Conservation (phyloP, 2,888 invertebrate species). For the Biston betularia region DNA sequence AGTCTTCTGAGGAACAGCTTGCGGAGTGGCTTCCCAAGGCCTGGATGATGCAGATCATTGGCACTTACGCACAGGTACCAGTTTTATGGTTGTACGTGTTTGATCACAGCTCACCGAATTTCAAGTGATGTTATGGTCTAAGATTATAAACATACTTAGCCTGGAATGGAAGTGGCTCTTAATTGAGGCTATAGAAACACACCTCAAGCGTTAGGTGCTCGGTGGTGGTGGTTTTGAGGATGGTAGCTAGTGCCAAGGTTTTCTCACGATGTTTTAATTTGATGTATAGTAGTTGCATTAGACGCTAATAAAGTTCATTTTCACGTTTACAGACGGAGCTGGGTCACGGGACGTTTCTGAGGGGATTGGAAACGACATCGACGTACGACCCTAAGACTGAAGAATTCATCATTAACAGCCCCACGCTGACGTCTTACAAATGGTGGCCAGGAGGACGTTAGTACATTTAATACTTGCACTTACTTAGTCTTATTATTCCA, state of each 20-base stretch:
- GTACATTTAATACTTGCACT: conserved; percentile 53
- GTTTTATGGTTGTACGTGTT: too few species aligned
- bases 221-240: too few species aligned
- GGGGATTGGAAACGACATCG: conserved; percentile 97
- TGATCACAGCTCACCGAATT: too few species aligned
- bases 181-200: too few species aligned
- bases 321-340: conserved; percentile 91
- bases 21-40: conserved; percentile 93
- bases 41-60: conserved; percentile 92
- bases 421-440: conserved; percentile 95
- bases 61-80: conserved; percentile 95
- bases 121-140: too few species aligned
- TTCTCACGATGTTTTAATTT: too few species aligned
- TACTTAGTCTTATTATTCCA: too few species aligned
- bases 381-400: conserved; percentile 93
- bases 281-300: not conserved
- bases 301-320: not conserved
- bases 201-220: too few species aligned
- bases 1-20: conserved; percentile 94
- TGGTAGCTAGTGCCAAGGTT: too few species aligned
- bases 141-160: too few species aligned
- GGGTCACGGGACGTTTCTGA: conserved; percentile 97
- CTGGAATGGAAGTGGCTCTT: too few species aligned
- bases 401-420: conserved; percentile 95
- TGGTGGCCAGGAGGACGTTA: conserved; percentile 99